phyloP scores from a whole-genome alignment of 1,140 invertebrate genomes.

The Bombus affinis region DNA sequence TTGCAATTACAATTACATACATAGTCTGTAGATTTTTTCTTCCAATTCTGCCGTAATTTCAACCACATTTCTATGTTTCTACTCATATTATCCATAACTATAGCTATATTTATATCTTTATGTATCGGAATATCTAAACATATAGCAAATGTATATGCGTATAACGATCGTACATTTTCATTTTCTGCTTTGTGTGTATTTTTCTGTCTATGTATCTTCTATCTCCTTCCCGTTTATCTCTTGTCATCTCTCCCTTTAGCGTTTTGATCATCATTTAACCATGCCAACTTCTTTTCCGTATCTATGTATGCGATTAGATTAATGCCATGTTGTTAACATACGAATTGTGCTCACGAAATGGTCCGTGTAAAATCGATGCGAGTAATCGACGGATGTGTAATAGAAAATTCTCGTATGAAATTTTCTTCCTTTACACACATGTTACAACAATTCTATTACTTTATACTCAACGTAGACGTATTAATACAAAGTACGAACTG shows the following conservation, averaged over 20 bases:
- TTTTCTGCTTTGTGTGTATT: not conserved
- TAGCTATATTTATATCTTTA: constrained; percentile 15
- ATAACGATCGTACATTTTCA: not conserved
- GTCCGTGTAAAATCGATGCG: too few species aligned
- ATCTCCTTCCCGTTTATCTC: not conserved
- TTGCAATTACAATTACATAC: constrained; percentile 74
- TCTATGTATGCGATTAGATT: not conserved
- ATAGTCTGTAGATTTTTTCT: constrained; percentile 73
- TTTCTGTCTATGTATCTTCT: not conserved
- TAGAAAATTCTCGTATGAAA: too few species aligned
- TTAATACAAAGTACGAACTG: too few species aligned
- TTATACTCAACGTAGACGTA: too few species aligned
- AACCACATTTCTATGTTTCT: not conserved
- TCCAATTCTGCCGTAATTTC: too few species aligned
- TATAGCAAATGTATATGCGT: not conserved
- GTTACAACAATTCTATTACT: too few species aligned
- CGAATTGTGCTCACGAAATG: not conserved
- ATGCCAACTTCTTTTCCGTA: constrained; percentile 15
- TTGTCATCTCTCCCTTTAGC: constrained; percentile 2
- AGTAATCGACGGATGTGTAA: too few species aligned
- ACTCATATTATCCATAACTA: not conserved
- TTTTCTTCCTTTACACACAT: too few species aligned
- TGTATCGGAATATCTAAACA: constrained; percentile 20
- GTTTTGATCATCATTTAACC: constrained; percentile 39
- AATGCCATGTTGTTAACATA: not conserved